A percentile compares a stretch with the other conserved stretches of the same genome.
Evolutionary conservation across 2,113 vertebrate genomes (phyloP).

Genomic region (Mixornis gularis): DNA sequence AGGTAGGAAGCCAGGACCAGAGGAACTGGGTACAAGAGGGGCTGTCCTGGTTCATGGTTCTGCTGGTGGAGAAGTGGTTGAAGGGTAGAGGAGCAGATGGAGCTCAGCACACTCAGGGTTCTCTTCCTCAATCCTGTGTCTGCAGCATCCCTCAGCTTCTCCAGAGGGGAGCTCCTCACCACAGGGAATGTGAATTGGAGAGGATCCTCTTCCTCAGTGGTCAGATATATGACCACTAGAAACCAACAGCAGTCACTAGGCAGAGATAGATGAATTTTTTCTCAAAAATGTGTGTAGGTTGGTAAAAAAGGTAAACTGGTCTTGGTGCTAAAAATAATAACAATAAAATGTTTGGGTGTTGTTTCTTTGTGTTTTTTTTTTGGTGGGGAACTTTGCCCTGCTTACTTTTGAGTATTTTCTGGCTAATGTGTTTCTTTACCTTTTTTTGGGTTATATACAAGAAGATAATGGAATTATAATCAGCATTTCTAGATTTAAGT

Average conservation of each 20-base stretch:
- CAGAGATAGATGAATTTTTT: neutral
- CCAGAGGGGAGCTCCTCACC: neutral
- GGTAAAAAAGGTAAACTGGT: neutral
- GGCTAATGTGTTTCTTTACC: neutral
- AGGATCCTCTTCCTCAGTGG: neutral
- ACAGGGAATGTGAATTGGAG: neutral
- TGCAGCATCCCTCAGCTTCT: neutral
- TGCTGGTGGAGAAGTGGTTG: neutral
- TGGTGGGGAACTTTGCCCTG: neutral
- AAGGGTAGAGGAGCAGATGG: neutral
- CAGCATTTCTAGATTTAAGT: neutral
- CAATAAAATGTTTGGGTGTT: neutral
- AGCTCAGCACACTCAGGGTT: neutral
- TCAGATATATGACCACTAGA: neutral
- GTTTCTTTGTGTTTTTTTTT: neutral
- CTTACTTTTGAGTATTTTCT: neutral
- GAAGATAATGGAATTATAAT: neutral
- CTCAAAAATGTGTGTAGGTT: neutral
- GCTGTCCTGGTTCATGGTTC: neutral
- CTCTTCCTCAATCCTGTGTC: neutral
- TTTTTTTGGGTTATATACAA: neutral
- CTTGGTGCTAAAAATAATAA: neutral
- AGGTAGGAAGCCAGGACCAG: neutral
- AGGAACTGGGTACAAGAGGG: neutral
- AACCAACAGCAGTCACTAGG: neutral